These are phyloP conservation scores for Chironomus tepperi DNA, from an alignment of 1,140 invertebrate genomes.

Conservation along the genomic window DNA sequence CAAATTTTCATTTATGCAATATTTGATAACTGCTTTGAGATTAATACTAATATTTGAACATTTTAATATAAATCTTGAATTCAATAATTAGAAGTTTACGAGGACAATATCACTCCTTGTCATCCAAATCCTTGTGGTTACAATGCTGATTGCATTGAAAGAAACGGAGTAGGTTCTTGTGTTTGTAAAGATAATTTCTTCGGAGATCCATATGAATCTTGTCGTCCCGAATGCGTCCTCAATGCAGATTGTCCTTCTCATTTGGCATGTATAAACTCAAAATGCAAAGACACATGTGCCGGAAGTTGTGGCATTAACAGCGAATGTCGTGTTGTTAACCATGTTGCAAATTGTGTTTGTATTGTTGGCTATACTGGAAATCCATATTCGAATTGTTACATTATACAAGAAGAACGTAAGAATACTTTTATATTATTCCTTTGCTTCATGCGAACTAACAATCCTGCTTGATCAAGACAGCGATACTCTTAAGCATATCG, in stretches of 20 bases:
- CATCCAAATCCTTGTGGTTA: constrained; percentile 63
- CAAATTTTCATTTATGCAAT: too few species aligned
- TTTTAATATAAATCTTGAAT: not conserved
- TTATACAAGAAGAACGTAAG: not conserved
- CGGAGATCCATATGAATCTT: constrained; percentile 62
- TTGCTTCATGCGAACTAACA: too few species aligned
- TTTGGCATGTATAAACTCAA: constrained; percentile 65
- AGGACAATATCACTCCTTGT: constrained; percentile 46
- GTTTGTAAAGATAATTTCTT: constrained; percentile 59
- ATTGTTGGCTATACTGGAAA: constrained; percentile 55
- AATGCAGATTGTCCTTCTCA: constrained; percentile 69
- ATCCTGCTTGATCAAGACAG: not conserved
- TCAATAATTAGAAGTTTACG: not conserved
- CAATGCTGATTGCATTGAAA: constrained; percentile 70
- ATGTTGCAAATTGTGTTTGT: constrained; percentile 66
- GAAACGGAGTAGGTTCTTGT: constrained; percentile 58
- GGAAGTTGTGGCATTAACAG: constrained; percentile 69
- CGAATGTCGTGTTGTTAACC: constrained; percentile 65
- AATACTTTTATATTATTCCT: not conserved
- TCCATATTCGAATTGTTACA: constrained; percentile 49
- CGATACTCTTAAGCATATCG: not conserved
- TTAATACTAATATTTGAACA: constrained; percentile 28
- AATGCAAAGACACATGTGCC: constrained; percentile 67
- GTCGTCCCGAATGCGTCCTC: constrained; percentile 61
- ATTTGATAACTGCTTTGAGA: constrained; percentile 24